phyloP scores from a whole-genome alignment of 1,140 invertebrate species.

The Orussus abietinus region DNA sequence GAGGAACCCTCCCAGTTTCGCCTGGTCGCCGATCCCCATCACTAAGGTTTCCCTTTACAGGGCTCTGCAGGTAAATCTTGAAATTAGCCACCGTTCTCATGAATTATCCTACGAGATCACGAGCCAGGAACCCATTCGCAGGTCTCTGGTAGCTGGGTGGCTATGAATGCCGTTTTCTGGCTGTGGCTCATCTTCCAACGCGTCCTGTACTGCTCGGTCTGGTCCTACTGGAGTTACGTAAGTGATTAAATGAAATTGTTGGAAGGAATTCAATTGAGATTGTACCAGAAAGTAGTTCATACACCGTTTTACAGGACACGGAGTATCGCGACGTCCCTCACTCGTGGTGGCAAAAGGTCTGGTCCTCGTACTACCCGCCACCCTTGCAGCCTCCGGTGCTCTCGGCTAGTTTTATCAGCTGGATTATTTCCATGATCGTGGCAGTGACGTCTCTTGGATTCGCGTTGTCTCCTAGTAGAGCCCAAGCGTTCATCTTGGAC shows the following conservation, averaged over 20 bases:
- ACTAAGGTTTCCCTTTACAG: slow-evolving; percentile 19
- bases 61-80: slow-evolving; percentile 33
- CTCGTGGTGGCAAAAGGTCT: slow-evolving; percentile 45
- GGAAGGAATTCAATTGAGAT: too few relatives aligned
- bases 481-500: slow-evolving; percentile 2
- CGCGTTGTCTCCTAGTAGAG: slow-evolving; percentile 18
- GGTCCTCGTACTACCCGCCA: slow-evolving; percentile 38
- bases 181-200: slow-evolving; percentile 41
- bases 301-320: slow-evolving; percentile 35
- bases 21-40: slow-evolving; percentile 7
- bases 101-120: neutral
- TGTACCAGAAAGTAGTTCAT: too few relatives aligned
- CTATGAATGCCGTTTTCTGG: slow-evolving; percentile 35
- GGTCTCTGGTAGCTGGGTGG: slow-evolving; percentile 32
- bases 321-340: slow-evolving; percentile 27
- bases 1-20: slow-evolving; percentile 30
- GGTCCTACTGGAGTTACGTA: slow-evolving; percentile 39
- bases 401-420: slow-evolving; percentile 42
- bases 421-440: slow-evolving; percentile 40
- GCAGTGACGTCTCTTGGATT: slow-evolving; percentile 21
- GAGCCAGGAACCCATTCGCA: slow-evolving; percentile 16
- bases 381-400: slow-evolving; percentile 26
- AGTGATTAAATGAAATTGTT: slow-evolving; percentile 16
- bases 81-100: neutral
- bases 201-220: slow-evolving; percentile 40